Evolutionary conservation across 2,888 invertebrate species (phyloP), one percentile per base, ranked within the genome.

Genomic region (Limnephilus auricula): DNA sequence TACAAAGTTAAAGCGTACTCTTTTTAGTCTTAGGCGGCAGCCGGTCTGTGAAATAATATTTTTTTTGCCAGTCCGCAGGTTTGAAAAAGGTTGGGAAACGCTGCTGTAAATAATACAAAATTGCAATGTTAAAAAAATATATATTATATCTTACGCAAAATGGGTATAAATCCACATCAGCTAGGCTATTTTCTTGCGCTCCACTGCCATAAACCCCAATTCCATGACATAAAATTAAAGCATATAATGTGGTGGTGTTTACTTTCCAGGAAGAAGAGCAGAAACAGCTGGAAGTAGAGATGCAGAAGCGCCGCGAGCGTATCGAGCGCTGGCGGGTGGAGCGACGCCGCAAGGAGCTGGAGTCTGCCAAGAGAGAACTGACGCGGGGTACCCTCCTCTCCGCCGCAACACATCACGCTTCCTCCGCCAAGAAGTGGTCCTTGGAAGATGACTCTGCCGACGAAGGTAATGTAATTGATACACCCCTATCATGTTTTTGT

Each of bases 291-390:
- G 99, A 99, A 95, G 95, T 98, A 31, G 99, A 99, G 95, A 99
- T 99, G 99, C 98, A 98, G 94, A 99, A 99, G 94, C 96, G 99
- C 6, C 96, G 99, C 1, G 99, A 99, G 94, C 97, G 99, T 89
- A 99, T 99, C 93, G 99, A 99, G 95, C 97, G 99, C 90, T 99
- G 99, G 99, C 96, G 99, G 85, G 98, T 98, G 0, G 99, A 99
- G 94, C 97, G 99, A 25, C 99, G 99, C 94, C 98, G 98, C 93
- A 98, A 98, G 94, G 98, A 98, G 94, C 95, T 98, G 79, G 98
- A 98, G 94, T 96, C 97, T 10, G 97, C 97, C 9, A 98, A 98
- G 94, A 98, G 98, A 94, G 98, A 98, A 94, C 97, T 96, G 78
- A 96, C 97, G 93, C 97, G 98, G 94, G 97, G 97, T 92, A 96